phyloP scores from a whole-genome alignment of 2,888 invertebrate genomes.

The Uloborus plumipes region DNA sequence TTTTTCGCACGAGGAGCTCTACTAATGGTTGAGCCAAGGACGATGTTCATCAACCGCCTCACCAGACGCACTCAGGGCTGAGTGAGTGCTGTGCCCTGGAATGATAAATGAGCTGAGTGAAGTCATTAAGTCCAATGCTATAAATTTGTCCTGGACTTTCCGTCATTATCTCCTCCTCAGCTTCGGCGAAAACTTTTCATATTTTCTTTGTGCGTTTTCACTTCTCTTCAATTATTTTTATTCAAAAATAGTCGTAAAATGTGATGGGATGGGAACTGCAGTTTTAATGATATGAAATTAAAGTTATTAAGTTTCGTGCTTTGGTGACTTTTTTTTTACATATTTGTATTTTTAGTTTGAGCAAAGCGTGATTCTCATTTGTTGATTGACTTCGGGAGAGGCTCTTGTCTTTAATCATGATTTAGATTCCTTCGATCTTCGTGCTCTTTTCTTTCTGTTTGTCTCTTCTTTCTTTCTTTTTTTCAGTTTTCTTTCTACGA shows the following conservation, averaged over 20 bases:
- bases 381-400: constrained; percentile 22
- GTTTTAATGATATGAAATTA: constrained; percentile 59
- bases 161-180: constrained; percentile 36
- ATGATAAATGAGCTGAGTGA: constrained; percentile 30
- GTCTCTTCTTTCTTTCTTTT: background rate
- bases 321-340: constrained; percentile 1
- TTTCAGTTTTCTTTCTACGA: background rate
- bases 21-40: constrained; percentile 21
- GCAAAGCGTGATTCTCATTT: background rate
- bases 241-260: constrained; percentile 39
- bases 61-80: background rate
- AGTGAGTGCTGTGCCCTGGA: constrained; percentile 13
- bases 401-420: background rate
- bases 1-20: constrained; percentile 22
- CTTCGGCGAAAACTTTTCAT: constrained; percentile 2
- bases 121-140: constrained; percentile 48
- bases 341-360: background rate
- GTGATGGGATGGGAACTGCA: constrained; percentile 10
- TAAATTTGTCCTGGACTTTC: constrained; percentile 28
- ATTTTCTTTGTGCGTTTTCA: constrained; percentile 15
- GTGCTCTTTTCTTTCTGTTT: background rate
- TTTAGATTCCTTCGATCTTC: background rate
- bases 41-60: constrained; percentile 23
- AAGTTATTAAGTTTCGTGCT: constrained; percentile 46
- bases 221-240: constrained; percentile 52